Evolutionary conservation across 2,113 vertebrate genomes (phyloP), one percentile per base, ranked within the genome.

Genomic region (Ophthalmolycus amberensis): DNA sequence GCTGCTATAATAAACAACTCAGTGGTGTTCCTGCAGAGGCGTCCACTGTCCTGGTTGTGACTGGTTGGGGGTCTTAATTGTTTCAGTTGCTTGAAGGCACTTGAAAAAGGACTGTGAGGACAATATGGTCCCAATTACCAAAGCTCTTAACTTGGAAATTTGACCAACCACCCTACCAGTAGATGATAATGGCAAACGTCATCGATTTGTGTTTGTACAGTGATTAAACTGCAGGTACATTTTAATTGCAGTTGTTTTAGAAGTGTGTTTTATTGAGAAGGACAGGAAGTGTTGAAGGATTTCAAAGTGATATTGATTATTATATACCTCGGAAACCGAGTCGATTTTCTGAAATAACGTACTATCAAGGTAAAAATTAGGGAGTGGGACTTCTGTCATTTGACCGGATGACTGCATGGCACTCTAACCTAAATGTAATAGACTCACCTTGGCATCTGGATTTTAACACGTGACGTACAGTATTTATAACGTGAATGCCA

Each of bases 121-220:
- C 8, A 75, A 74, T 48, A 40, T 22, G 37, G 60, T 12, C 9
- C 40, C 54, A 54, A 46, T 59, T 66, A 71, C 14, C 10, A 48
- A 60, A 8, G 29, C 22, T 54, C 22, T 54, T 10, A 25, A 58
- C n/a, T 54, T 60, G 2, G 20, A 54, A 18, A 65, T 65, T 9
- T 56, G 16, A 82, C 18, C 71, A 77, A 25, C 32, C 5, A 25
- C 12, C 8, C 27, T 44, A 16, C 9, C 48, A 66, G 20, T 6
- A 20, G 14, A 74, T 22, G 64, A 67, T 44, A 27, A 96, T 96
- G 96, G 96, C 95, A 95, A 95, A 95, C 91, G 95, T 95, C 95
- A 95, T 95, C 95, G 94, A 96, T 96, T 96, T 96, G 94, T 95
- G 96, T 96, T 96, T 96, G 95, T 96, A 95, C 95, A 95, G 95